Evolutionary conservation across 2,888 invertebrate genomes (phyloP).

Genomic region (Sturmia bella): DNA sequence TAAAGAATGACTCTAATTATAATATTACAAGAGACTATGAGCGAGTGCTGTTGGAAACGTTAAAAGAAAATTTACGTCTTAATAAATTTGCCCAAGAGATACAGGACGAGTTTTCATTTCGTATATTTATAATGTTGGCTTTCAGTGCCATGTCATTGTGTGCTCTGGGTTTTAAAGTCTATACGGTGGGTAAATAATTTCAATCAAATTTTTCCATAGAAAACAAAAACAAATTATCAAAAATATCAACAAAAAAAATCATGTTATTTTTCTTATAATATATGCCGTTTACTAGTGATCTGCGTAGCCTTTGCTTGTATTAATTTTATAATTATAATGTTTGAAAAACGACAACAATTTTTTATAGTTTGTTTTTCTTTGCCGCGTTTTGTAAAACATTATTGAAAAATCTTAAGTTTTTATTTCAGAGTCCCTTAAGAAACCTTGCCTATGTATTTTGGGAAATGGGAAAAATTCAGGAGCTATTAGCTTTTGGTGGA

Average conservation of each 20-base stretch:
- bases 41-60: conserved; percentile 64
- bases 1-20: conserved; percentile 37
- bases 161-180: conserved; percentile 75
- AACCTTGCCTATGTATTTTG: conserved; percentile 73
- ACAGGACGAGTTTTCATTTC: conserved; percentile 74
- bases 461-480: conserved; percentile 74
- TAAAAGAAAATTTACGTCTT: conserved; percentile 72
- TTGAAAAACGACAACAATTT: too few relatives aligned
- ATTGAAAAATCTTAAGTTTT: too few relatives aligned
- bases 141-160: conserved; percentile 75
- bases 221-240: too few relatives aligned
- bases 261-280: too few relatives aligned
- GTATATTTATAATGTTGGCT: conserved; percentile 75
- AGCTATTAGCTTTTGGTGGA: conserved; percentile 73
- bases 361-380: too few relatives aligned
- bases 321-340: too few relatives aligned
- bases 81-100: conserved; percentile 74
- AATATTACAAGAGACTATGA: conserved; percentile 72
- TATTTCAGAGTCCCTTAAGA: conserved; percentile 74
- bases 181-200: conserved; percentile 68
- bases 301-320: too few relatives aligned
- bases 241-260: background rate
- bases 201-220: too few relatives aligned
- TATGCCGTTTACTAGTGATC: too few relatives aligned
- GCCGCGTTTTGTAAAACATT: background rate